A percentile compares a stretch with the other conserved stretches of the same genome.
Conservation (phyloP, 2,888 invertebrate species). For the Drosophila cognata region DNA sequence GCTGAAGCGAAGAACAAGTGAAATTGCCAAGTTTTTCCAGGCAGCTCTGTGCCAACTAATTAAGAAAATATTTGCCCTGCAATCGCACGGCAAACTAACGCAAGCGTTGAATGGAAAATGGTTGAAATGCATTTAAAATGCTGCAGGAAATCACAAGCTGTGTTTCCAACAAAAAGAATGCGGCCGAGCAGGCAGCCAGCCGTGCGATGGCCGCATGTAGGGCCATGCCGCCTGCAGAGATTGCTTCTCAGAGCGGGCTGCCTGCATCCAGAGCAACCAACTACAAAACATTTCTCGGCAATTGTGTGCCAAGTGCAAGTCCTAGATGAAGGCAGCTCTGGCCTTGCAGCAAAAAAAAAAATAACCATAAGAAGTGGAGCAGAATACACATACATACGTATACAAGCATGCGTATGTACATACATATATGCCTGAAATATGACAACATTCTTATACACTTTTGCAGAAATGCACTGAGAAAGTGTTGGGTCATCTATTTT, state of each 20-base stretch:
- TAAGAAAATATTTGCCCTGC: conserved; percentile 77
- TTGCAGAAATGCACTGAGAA: not conserved
- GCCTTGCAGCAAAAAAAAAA: conserved; percentile 42
- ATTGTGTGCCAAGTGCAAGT: conserved; percentile 59
- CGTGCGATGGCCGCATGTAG: conserved; percentile 59
- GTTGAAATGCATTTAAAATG: conserved; percentile 51
- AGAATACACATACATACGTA: conserved; percentile 1
- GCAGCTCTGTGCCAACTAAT: conserved; percentile 64
- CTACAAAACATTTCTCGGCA: conserved; percentile 59
- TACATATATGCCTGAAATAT: conserved; percentile 6
- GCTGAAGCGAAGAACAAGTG: not conserved
- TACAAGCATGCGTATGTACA: not conserved
- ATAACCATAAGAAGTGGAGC: conserved; percentile 12
- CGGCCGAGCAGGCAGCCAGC: conserved; percentile 45
- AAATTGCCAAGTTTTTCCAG: conserved; percentile 40
- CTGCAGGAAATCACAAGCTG: conserved; percentile 50
- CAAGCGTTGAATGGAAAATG: conserved; percentile 20
- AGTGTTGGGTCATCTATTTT: not conserved
- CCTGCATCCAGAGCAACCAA: conserved; percentile 22
- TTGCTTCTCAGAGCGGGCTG: conserved; percentile 38
- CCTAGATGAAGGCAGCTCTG: conserved; percentile 43
- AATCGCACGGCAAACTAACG: conserved; percentile 49
- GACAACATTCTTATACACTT: conserved; percentile 31
- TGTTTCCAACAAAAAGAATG: conserved; percentile 36
- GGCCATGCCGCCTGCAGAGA: conserved; percentile 60